These are phyloP conservation scores for Okamejei kenojei DNA, from an alignment of 2,797 vertebrate genomes.

Conservation along the genomic window DNA sequence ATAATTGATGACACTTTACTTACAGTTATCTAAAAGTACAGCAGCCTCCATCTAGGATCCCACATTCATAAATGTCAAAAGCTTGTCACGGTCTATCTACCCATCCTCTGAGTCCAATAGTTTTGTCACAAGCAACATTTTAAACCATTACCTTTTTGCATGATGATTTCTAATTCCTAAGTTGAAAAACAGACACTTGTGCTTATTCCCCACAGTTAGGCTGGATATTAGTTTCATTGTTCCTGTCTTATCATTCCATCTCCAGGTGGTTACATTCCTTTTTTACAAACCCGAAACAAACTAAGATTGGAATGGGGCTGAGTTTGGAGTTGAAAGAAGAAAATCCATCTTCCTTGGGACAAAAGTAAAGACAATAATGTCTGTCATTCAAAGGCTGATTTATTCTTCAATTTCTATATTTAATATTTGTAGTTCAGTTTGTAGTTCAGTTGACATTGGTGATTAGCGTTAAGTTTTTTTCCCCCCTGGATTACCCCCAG, in stretches of 20 bases:
- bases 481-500: background rate
- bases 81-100: too few relatives aligned
- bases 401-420: conserved; percentile 39
- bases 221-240: too few relatives aligned
- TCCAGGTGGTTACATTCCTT: too few relatives aligned
- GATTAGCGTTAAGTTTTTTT: background rate
- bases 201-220: background rate
- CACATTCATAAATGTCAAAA: background rate
- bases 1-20: too few relatives aligned
- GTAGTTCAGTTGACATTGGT: conserved; percentile 45
- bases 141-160: background rate
- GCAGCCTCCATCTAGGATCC: too few relatives aligned
- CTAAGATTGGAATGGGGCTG: too few relatives aligned
- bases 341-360: too few relatives aligned
- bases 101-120: background rate
- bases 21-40: too few relatives aligned
- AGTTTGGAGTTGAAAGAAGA: too few relatives aligned
- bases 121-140: background rate
- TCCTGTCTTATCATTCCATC: too few relatives aligned
- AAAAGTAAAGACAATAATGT: background rate
- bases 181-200: background rate
- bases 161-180: background rate
- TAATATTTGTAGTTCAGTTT: conserved; percentile 50
- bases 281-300: too few relatives aligned
- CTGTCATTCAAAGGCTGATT: background rate